A percentile compares a stretch with the other conserved stretches of the same genome.
Conservation (phyloP, 2,888 invertebrate species). For the Pediacus dermestoides region DNA sequence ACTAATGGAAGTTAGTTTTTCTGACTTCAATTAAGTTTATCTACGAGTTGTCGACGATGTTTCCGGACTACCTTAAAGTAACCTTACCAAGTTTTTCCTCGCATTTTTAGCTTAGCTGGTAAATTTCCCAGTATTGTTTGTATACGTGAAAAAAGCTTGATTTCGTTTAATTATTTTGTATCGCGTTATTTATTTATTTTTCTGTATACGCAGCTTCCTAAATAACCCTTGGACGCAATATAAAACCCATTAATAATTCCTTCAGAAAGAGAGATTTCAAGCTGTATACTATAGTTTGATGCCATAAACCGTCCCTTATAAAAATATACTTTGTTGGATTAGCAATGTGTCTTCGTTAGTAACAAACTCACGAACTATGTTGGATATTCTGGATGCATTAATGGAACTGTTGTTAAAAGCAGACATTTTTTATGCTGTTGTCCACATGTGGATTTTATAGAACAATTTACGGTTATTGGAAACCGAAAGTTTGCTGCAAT, state of each 20-base stretch:
- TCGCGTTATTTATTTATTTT: too few relatives aligned
- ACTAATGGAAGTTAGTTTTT: constrained; percentile 16
- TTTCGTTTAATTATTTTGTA: too few relatives aligned
- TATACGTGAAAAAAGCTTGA: too few relatives aligned
- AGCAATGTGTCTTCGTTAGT: constrained; percentile 14
- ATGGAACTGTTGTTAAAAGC: constrained; percentile 37
- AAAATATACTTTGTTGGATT: constrained; percentile 2
- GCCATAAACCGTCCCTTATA: too few relatives aligned
- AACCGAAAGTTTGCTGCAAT: constrained; percentile 44
- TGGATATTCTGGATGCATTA: constrained; percentile 31
- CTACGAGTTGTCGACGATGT: constrained; percentile 11
- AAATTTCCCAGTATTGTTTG: too few relatives aligned
- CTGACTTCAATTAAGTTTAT: constrained; percentile 15
- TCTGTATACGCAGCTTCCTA: too few relatives aligned
- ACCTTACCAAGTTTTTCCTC: constrained; percentile 13
- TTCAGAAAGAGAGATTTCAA: too few relatives aligned
- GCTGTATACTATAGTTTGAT: too few relatives aligned
- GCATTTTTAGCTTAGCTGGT: too few relatives aligned
- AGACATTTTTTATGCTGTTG: constrained; percentile 42
- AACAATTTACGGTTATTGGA: constrained; percentile 48
- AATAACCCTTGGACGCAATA: too few relatives aligned
- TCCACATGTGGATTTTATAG: constrained; percentile 46
- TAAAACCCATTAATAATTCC: too few relatives aligned
- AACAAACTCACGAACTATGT: constrained; percentile 13
- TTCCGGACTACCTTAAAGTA: constrained; percentile 8